These are phyloP conservation scores for Monopis laevigella DNA, from an alignment of 2,888 invertebrate genomes.

Conservation along the genomic window DNA sequence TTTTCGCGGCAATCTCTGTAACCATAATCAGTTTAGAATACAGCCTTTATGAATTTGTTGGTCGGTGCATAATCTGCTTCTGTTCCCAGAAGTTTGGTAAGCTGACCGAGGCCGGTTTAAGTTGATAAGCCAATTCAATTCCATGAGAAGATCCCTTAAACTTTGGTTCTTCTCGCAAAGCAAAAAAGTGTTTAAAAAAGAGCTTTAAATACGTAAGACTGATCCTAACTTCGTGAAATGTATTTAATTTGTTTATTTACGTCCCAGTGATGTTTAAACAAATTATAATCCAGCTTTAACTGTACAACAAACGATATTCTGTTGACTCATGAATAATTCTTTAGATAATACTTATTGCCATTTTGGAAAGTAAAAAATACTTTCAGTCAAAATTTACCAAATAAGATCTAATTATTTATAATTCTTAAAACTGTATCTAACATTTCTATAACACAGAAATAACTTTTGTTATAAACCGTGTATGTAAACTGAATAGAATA, in stretches of 20 bases:
- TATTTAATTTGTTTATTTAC: slow-evolving; percentile 49
- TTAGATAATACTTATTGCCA: too few relatives aligned
- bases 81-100: slow-evolving; percentile 9
- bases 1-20: slow-evolving; percentile 4
- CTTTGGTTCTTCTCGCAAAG: slow-evolving; percentile 35
- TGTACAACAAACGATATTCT: too few relatives aligned
- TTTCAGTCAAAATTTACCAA: too few relatives aligned
- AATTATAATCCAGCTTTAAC: slow-evolving; percentile 49
- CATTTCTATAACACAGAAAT: too few relatives aligned
- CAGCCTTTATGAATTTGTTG: background rate
- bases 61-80: slow-evolving; percentile 4
- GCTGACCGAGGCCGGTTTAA: slow-evolving; percentile 39
- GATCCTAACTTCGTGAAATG: slow-evolving; percentile 21
- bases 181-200: slow-evolving; percentile 24
- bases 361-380: too few relatives aligned
- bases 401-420: too few relatives aligned
- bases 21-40: slow-evolving; percentile 8
- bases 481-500: too few relatives aligned
- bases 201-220: slow-evolving; percentile 8
- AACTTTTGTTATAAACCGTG: too few relatives aligned
- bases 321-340: too few relatives aligned
- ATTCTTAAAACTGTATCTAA: too few relatives aligned
- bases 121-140: slow-evolving; percentile 49
- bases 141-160: slow-evolving; percentile 45
- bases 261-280: slow-evolving; percentile 51